These are phyloP conservation scores for Tichodroma muraria DNA, from an alignment of 2,113 vertebrate genomes.

Conservation along the genomic window DNA sequence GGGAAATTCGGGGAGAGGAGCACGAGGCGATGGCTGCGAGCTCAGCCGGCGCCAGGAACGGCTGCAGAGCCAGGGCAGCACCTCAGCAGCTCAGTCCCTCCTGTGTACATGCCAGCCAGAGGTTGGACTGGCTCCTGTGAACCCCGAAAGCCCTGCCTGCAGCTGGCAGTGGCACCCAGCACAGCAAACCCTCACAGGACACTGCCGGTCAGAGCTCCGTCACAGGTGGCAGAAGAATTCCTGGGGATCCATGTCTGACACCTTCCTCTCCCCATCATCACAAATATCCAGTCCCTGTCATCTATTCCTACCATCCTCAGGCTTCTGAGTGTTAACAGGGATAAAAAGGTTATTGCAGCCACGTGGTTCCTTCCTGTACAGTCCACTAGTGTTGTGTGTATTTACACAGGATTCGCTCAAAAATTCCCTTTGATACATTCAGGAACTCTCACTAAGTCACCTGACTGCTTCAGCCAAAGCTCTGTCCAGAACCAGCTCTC, in stretches of 20 bases:
- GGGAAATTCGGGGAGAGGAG: not conserved
- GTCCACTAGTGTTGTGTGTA: fast-evolving
- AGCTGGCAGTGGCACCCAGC: not conserved
- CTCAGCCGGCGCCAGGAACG: not conserved
- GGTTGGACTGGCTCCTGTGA: not conserved
- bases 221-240: not conserved
- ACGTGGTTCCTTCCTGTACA: not conserved
- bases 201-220: not conserved
- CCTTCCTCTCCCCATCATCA: not conserved
- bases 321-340: not conserved
- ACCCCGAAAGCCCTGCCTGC: not conserved
- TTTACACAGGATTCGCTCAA: not conserved
- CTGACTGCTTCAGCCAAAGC: not conserved
- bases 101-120: fast-evolving
- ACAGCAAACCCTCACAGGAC: not conserved
- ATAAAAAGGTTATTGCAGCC: not conserved
- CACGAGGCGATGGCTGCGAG: not conserved
- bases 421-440: not conserved
- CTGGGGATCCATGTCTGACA: not conserved
- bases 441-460: not conserved
- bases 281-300: not conserved
- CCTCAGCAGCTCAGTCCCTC: not conserved
- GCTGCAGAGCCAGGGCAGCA: not conserved
- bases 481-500: not conserved
- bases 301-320: not conserved